These are phyloP conservation scores for Scaptomyza pallida DNA, from an alignment of 1,140 invertebrate genomes.

Conservation along the genomic window DNA sequence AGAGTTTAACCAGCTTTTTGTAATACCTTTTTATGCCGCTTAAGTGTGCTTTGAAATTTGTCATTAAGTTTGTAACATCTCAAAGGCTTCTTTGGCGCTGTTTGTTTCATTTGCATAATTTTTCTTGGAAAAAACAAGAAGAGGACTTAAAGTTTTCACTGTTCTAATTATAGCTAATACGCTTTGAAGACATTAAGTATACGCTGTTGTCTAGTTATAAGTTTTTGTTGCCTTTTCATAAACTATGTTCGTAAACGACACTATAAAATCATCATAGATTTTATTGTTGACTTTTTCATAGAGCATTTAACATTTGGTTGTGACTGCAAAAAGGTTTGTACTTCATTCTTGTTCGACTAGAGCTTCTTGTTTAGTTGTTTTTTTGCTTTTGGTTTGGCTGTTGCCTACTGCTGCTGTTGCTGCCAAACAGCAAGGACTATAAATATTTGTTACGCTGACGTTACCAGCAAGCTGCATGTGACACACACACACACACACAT, in stretches of 20 bases:
- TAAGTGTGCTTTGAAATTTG: constrained; percentile 42
- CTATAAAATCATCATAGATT: background rate
- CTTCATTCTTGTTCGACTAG: constrained; percentile 19
- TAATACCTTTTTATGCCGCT: constrained; percentile 36
- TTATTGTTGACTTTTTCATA: background rate
- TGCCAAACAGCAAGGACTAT: constrained; percentile 69
- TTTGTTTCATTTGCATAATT: constrained; percentile 37
- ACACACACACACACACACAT: constrained; percentile 31
- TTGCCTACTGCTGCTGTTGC: constrained; percentile 35
- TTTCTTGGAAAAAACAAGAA: background rate
- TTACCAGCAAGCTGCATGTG: constrained; percentile 41
- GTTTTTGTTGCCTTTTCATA: background rate
- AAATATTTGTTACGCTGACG: constrained; percentile 81
- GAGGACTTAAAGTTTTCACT: background rate
- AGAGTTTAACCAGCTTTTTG: constrained; percentile 33
- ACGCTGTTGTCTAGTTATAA: background rate
- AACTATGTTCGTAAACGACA: no score
- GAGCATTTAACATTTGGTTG: background rate
- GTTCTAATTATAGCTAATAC: background rate
- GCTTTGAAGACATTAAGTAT: background rate
- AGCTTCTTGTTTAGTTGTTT: constrained; percentile 37
- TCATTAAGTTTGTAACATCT: constrained; percentile 34
- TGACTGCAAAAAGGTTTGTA: background rate
- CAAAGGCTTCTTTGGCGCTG: constrained; percentile 20
- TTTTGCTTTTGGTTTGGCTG: constrained; percentile 12